Conservation (phyloP, 2,888 invertebrate genomes). For the Zygogramma bicolorata region DNA sequence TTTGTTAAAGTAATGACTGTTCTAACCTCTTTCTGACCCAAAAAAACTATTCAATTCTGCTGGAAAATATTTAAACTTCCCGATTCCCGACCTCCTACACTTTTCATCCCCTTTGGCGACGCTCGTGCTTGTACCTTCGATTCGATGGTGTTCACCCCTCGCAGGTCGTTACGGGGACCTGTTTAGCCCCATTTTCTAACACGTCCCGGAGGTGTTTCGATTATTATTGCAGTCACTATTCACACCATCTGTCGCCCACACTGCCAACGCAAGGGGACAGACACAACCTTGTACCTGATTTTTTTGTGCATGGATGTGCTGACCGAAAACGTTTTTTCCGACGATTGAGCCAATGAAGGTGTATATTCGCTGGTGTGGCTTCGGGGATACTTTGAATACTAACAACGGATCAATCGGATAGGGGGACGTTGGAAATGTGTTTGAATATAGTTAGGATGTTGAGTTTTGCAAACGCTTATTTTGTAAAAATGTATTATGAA, state of each 20-base stretch:
- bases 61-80: neutral
- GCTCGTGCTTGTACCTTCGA: constrained; percentile 26
- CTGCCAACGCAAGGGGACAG: constrained; percentile 25
- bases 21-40: too few relatives aligned
- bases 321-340: constrained; percentile 7
- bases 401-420: neutral
- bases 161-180: constrained; percentile 52
- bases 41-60: too few relatives aligned
- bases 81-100: neutral
- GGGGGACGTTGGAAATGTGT: neutral
- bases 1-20: too few relatives aligned
- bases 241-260: constrained; percentile 65
- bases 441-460: neutral
- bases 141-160: constrained; percentile 38
- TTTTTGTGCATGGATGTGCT: constrained; percentile 34
- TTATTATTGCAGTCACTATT: constrained; percentile 61
- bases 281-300: constrained; percentile 41
- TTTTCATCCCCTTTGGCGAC: neutral
- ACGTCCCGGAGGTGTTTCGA: constrained; percentile 64
- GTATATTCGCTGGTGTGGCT: neutral
- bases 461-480: neutral
- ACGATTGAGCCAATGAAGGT: constrained; percentile 5
- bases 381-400: neutral
- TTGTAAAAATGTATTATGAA: too few relatives aligned
- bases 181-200: constrained; percentile 57